Percentiles rank a stretch among this genome's conserved stretches.
These are phyloP conservation scores for Zaprionus gabonicus DNA, from an alignment of 1,140 invertebrate species.

Conservation along the genomic window DNA sequence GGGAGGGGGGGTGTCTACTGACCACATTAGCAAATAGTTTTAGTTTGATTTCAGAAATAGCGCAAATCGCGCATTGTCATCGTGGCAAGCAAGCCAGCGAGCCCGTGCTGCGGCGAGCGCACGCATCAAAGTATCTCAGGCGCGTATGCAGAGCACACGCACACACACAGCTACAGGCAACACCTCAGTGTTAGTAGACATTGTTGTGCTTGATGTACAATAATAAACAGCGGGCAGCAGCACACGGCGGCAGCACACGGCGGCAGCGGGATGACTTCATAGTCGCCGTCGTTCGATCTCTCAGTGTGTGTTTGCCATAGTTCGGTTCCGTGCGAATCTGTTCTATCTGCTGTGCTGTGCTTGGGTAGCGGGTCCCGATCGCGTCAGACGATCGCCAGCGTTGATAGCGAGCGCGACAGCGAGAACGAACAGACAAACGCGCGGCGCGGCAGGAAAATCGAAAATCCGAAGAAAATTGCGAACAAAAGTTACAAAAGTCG, in stretches of 20 bases:
- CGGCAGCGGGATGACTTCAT: slow-evolving; percentile 66
- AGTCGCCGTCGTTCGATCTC: slow-evolving; percentile 44
- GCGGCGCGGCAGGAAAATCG: not conserved
- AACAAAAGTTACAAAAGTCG: slow-evolving; percentile 16
- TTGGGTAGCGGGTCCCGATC: slow-evolving; percentile 14
- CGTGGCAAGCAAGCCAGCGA: slow-evolving; percentile 2
- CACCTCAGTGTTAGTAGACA: slow-evolving; percentile 40
- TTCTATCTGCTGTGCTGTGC: slow-evolving; percentile 31
- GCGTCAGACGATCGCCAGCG: slow-evolving; percentile 77
- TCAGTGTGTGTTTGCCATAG: slow-evolving; percentile 44
- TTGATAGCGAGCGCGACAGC: slow-evolving; percentile 75
- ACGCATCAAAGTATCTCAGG: slow-evolving; percentile 74
- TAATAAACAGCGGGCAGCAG: slow-evolving; percentile 66
- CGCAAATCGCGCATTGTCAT: slow-evolving; percentile 70
- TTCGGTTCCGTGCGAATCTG: slow-evolving; percentile 15
- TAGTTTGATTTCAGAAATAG: slow-evolving; percentile 78
- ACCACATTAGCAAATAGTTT: slow-evolving; percentile 43
- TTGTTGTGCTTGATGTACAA: slow-evolving; percentile 62
- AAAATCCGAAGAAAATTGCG: slow-evolving; percentile 49
- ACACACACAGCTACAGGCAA: slow-evolving; percentile 24
- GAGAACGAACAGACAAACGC: slow-evolving; percentile 22
- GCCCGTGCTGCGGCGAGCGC: slow-evolving; percentile 26
- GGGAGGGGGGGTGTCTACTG: not conserved
- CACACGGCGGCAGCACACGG: not conserved
- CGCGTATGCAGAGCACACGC: slow-evolving; percentile 55